Conservation (phyloP, 2,888 invertebrate genomes). For the Eutolmus rufibarbis region DNA sequence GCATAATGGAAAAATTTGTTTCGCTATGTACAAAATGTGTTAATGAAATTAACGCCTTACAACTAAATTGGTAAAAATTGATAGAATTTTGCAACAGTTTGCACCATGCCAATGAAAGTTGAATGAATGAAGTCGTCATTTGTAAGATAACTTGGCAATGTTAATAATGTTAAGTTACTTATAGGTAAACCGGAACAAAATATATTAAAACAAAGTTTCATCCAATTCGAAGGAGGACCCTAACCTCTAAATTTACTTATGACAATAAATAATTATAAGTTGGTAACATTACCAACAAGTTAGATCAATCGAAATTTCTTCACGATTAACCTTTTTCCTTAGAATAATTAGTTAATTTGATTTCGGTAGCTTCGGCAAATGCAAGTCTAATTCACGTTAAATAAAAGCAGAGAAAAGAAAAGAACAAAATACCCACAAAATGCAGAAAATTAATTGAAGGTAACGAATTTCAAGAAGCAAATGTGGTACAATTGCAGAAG, state of each 20-base stretch:
- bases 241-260: too few relatives aligned
- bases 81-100: background rate
- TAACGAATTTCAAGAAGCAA: background rate
- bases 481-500: background rate
- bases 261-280: background rate
- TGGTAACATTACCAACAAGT: background rate
- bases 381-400: background rate
- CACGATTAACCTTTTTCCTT: background rate
- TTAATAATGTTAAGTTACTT: too few relatives aligned
- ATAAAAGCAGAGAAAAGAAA: background rate
- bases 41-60: background rate
- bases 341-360: background rate
- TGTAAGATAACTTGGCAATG: background rate
- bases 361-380: background rate
- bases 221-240: too few relatives aligned
- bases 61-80: background rate
- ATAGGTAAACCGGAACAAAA: too few relatives aligned
- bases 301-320: background rate
- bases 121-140: background rate
- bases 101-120: background rate
- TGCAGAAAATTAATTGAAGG: background rate
- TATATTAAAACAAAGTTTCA: too few relatives aligned
- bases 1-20: background rate
- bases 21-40: background rate
- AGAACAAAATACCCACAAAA: background rate